Conservation (phyloP, 2,113 vertebrate species). For the Xenotilapia flavipinnis region DNA sequence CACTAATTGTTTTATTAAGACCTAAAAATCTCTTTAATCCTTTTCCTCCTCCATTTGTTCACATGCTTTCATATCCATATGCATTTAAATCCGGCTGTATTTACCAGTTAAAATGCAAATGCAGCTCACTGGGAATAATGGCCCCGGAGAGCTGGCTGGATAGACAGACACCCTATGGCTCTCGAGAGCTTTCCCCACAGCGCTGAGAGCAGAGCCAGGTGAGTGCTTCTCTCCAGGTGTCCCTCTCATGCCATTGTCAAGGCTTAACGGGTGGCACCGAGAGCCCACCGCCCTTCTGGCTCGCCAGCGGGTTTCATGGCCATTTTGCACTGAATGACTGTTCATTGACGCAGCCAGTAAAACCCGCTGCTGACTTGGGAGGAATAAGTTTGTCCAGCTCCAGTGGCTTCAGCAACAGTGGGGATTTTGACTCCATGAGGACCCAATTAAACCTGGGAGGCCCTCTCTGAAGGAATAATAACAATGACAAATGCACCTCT, state of each 20-base stretch:
- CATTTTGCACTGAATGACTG: constrained; percentile 14
- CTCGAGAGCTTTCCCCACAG: constrained; percentile 17
- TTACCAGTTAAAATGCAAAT: constrained; percentile 50
- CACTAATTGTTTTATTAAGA: neutral
- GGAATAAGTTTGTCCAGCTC: constrained; percentile 22
- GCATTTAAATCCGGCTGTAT: constrained; percentile 3
- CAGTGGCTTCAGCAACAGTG: constrained; percentile 10
- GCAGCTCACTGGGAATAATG: constrained; percentile 14
- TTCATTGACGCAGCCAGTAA: constrained; percentile 2
- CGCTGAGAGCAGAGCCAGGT: constrained; percentile 20
- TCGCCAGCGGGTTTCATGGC: neutral
- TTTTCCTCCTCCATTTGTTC: neutral
- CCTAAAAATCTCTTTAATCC: neutral
- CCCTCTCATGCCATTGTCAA: constrained; percentile 9
- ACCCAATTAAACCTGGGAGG: constrained; percentile 67
- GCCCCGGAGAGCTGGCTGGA: neutral
- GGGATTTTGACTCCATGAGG: constrained; percentile 63
- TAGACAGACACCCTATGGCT: constrained; percentile 3
- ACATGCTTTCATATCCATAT: neutral
- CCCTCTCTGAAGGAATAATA: constrained; percentile 61
- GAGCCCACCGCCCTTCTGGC: neutral
- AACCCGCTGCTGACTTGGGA: neutral
- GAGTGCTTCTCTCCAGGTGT: constrained; percentile 25
- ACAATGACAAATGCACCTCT: constrained; percentile 64
- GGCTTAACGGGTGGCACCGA: neutral